A percentile compares a stretch with the other conserved stretches of the same genome.
Conservation (phyloP, 2,888 invertebrate species). For the Archips xylosteana region DNA sequence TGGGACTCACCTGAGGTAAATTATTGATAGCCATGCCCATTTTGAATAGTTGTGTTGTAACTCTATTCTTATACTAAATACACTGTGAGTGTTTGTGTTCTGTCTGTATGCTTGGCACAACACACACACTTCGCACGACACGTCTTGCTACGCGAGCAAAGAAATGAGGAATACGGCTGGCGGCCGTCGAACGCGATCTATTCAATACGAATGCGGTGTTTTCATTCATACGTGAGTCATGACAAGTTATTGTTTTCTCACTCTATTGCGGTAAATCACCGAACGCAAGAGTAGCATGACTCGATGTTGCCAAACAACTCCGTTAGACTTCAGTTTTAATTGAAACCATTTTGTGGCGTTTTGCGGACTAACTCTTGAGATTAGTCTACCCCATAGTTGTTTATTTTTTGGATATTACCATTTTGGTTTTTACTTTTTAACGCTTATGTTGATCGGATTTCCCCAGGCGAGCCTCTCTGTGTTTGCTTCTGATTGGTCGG, state of each 20-base stretch:
- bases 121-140: conserved; percentile 52
- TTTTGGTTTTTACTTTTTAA: conserved; percentile 21
- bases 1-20: conserved; percentile 73
- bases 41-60: conserved; percentile 55
- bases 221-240: conserved; percentile 73
- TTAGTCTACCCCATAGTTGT: neutral
- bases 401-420: conserved; percentile 7
- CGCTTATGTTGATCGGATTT: conserved; percentile 60
- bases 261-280: conserved; percentile 54
- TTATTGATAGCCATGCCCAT: conserved; percentile 81
- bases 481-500: conserved; percentile 80
- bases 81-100: conserved; percentile 55
- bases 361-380: conserved; percentile 10
- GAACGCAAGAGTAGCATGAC: conserved; percentile 49
- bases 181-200: conserved; percentile 64
- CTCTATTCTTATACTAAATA: conserved; percentile 51
- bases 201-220: conserved; percentile 46
- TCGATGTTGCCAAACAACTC: conserved; percentile 31
- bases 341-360: conserved; percentile 29
- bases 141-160: conserved; percentile 75
- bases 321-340: conserved; percentile 12
- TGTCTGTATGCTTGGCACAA: conserved; percentile 34
- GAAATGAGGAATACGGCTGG: conserved; percentile 72
- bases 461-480: conserved; percentile 86
- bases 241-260: conserved; percentile 71